Evolutionary conservation across 2,113 vertebrate genomes (phyloP).

Genomic region (Antechinus flavipes): DNA sequence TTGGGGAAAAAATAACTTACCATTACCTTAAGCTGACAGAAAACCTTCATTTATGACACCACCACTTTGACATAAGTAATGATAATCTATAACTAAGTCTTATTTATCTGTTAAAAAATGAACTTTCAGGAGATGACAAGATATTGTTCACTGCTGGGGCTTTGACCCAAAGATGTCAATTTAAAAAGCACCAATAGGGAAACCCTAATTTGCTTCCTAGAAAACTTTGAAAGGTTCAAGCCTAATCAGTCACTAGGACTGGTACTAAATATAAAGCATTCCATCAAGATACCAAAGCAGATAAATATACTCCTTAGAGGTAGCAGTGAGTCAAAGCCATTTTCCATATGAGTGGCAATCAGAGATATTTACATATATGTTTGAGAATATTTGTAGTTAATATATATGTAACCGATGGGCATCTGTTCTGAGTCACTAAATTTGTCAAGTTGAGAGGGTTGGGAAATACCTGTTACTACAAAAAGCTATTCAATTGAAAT

Average conservation of each 20-base stretch:
- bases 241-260: neutral
- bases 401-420: neutral
- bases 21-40: neutral
- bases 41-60: neutral
- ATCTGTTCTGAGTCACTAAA: neutral
- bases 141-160: constrained; percentile 1
- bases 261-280: neutral
- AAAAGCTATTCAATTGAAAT: neutral
- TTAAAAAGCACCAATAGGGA: neutral
- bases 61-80: constrained; percentile 19
- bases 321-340: neutral
- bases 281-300: neutral
- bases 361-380: neutral
- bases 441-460: neutral
- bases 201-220: neutral
- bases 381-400: neutral
- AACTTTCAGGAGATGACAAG: constrained; percentile 20
- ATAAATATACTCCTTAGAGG: neutral
- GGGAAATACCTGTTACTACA: neutral
- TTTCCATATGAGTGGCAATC: neutral
- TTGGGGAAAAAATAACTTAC: constrained; percentile 13
- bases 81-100: neutral
- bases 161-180: constrained; percentile 13
- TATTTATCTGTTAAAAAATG: neutral
- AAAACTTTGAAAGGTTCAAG: constrained; percentile 1